Conservation (phyloP, 2,113 vertebrate species). For the Percina caprodes region DNA sequence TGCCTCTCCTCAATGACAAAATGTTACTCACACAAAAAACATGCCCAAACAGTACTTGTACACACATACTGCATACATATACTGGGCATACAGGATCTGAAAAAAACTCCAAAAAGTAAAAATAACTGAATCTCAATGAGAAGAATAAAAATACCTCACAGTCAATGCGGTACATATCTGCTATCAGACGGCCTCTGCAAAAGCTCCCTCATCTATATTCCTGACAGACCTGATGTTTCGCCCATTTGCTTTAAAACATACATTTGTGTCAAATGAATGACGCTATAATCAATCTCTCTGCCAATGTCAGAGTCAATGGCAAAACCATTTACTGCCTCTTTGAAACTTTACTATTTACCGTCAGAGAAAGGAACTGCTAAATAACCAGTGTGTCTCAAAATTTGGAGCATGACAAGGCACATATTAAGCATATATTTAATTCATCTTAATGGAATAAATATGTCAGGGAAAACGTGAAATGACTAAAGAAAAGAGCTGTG, state of each 20-base stretch:
- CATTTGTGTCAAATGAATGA: conserved; percentile 73
- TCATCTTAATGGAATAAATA: conserved; percentile 70
- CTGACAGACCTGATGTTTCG: conserved; percentile 61
- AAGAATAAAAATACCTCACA: conserved; percentile 37
- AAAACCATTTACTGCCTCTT: conserved; percentile 60
- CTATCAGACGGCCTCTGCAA: conserved; percentile 33
- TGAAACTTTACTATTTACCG: conserved; percentile 64
- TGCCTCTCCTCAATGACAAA: conserved; percentile 40
- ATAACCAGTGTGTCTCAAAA: conserved; percentile 75
- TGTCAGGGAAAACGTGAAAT: conserved; percentile 57
- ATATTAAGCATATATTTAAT: conserved; percentile 72
- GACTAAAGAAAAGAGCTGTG: conserved; percentile 59
- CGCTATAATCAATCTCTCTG: conserved; percentile 71
- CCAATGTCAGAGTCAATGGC: conserved; percentile 72
- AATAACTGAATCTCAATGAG: conserved; percentile 32
- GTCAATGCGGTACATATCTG: conserved; percentile 20
- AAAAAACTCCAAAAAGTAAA: conserved; percentile 20
- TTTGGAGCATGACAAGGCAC: conserved; percentile 77
- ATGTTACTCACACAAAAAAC: conserved; percentile 17
- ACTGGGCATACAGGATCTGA: neutral
- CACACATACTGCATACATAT: neutral
- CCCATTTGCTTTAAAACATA: conserved; percentile 72
- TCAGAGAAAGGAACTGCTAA: conserved; percentile 76
- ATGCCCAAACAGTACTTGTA: neutral
- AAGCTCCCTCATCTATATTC: conserved; percentile 65